Percentiles rank a stretch among this genome's conserved stretches.
Evolutionary conservation across 2,797 vertebrate species (phyloP).

Genomic region (Myotis pilosus): DNA sequence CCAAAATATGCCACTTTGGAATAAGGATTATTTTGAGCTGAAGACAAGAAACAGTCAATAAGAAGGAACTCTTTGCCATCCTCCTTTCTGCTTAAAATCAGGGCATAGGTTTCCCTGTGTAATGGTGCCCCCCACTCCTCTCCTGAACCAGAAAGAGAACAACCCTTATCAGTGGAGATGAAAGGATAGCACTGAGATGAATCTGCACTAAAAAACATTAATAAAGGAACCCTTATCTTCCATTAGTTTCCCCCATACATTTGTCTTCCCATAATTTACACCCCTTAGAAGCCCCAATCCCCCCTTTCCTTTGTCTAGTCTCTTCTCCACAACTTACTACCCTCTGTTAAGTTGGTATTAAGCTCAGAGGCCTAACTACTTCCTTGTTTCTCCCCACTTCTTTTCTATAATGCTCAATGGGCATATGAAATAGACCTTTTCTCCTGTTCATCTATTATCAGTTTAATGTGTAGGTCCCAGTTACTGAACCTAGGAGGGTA

Average conservation of each 20-base stretch:
- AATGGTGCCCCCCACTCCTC: background rate
- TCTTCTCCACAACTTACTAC: background rate
- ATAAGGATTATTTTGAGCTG: background rate
- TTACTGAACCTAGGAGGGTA: background rate
- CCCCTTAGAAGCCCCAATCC: background rate
- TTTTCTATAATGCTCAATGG: background rate
- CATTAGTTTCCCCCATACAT: background rate
- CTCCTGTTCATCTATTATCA: background rate
- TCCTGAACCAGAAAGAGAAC: background rate
- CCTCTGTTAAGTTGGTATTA: background rate
- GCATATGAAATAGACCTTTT: background rate
- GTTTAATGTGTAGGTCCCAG: background rate
- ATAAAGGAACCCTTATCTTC: background rate
- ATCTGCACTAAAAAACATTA: background rate
- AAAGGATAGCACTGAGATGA: background rate
- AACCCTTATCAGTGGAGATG: background rate
- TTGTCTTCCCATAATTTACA: background rate
- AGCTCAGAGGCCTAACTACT: background rate
- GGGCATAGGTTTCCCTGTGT: background rate
- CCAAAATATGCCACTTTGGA: background rate
- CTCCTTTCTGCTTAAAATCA: background rate
- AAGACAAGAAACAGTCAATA: background rate
- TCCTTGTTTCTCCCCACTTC: background rate
- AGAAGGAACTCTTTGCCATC: background rate
- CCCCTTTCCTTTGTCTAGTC: background rate